phyloP scores from a whole-genome alignment of 2,113 vertebrate genomes.

The Psephotus haematonotus region DNA sequence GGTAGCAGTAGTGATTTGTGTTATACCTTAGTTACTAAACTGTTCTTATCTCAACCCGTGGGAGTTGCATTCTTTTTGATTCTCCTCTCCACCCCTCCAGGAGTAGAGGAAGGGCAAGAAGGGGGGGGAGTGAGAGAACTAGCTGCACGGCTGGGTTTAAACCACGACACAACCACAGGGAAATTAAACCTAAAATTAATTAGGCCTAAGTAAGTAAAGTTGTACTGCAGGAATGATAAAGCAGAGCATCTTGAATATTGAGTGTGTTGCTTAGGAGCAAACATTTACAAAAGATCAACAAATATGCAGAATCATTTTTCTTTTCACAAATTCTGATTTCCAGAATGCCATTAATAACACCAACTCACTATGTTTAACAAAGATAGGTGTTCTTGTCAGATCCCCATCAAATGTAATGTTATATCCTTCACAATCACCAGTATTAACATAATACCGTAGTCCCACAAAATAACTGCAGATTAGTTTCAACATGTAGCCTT shows the following conservation, averaged over 20 bases:
- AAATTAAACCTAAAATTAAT: slow-evolving; percentile 10
- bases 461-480: not conserved
- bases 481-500: not conserved
- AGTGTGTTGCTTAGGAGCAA: not conserved
- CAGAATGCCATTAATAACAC: not conserved
- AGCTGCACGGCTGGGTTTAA: too few relatives aligned
- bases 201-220: not conserved
- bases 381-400: not conserved
- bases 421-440: not conserved
- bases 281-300: not conserved
- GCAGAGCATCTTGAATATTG: not conserved
- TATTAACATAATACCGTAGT: not conserved
- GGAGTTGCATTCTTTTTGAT: too few relatives aligned
- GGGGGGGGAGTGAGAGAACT: too few relatives aligned
- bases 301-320: not conserved
- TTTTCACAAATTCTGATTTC: not conserved
- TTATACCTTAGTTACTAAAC: too few relatives aligned
- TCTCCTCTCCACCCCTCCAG: too few relatives aligned
- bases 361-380: not conserved
- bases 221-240: not conserved
- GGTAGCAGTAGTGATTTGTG: too few relatives aligned
- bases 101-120: too few relatives aligned
- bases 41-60: too few relatives aligned
- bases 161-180: not conserved
- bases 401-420: not conserved